A percentile compares a stretch with the other conserved stretches of the same genome.
These are phyloP conservation scores for Salticus scenicus DNA, from an alignment of 2,888 invertebrate genomes.

Conservation along the genomic window DNA sequence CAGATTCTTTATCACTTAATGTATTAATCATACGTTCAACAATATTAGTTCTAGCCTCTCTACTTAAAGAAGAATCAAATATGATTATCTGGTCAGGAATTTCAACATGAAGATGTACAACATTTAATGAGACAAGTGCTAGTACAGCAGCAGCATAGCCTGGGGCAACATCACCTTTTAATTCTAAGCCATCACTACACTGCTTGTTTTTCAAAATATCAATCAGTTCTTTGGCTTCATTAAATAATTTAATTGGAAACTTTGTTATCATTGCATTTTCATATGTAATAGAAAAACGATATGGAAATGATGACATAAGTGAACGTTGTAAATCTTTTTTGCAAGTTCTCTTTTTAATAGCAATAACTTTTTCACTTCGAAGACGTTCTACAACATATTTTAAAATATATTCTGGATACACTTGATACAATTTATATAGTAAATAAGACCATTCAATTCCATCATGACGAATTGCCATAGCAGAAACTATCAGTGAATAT, in stretches of 20 bases:
- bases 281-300: slow-evolving; percentile 72
- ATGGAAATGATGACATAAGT: slow-evolving; percentile 78
- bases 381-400: slow-evolving; percentile 80
- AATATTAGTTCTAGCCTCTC: slow-evolving; percentile 31
- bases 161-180: slow-evolving; percentile 41
- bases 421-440: slow-evolving; percentile 83
- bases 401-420: slow-evolving; percentile 82
- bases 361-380: slow-evolving; percentile 80
- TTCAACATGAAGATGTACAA: slow-evolving; percentile 28
- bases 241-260: slow-evolving; percentile 41
- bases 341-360: slow-evolving; percentile 77
- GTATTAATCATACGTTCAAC: slow-evolving; percentile 50
- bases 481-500: slow-evolving; percentile 78
- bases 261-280: slow-evolving; percentile 41
- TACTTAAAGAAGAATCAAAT: slow-evolving; percentile 46
- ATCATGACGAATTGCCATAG: slow-evolving; percentile 75
- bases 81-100: slow-evolving; percentile 61
- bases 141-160: slow-evolving; percentile 57
- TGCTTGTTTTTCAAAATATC: slow-evolving; percentile 8
- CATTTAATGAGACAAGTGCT: slow-evolving; percentile 19
- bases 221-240: slow-evolving; percentile 37
- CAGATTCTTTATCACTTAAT: slow-evolving; percentile 45
- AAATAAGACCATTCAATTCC: slow-evolving; percentile 82
- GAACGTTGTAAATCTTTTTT: slow-evolving; percentile 77
- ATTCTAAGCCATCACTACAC: slow-evolving; percentile 15